A percentile compares a stretch with the other conserved stretches of the same genome.
Conservation (phyloP, 2,113 vertebrate genomes). For the Coreoperca whiteheadi region DNA sequence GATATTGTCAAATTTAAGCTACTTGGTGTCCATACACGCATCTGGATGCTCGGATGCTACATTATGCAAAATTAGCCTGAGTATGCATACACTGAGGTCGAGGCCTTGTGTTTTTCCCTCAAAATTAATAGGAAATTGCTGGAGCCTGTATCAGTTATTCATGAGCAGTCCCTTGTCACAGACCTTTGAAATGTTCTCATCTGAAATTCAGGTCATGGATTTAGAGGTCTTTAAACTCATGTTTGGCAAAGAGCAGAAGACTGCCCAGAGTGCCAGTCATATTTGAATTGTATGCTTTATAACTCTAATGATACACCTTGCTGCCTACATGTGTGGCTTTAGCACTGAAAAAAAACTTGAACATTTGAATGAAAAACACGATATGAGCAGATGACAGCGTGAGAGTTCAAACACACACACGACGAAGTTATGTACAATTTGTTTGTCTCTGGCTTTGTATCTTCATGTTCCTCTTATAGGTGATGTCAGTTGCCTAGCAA, state of each 20-base stretch:
- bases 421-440: constrained; percentile 67
- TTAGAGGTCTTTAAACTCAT: constrained; percentile 34
- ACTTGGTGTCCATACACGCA: background rate
- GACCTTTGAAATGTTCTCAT: constrained; percentile 24
- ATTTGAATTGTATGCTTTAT: constrained; percentile 28
- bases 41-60: background rate
- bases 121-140: constrained; percentile 32
- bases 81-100: background rate
- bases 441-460: constrained; percentile 86
- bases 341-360: background rate
- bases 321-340: constrained; percentile 14
- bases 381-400: constrained; percentile 23
- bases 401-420: constrained; percentile 13
- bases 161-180: constrained; percentile 38
- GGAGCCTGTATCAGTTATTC: constrained; percentile 41
- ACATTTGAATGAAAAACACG: constrained; percentile 17
- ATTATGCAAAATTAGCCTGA: constrained; percentile 9
- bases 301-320: constrained; percentile 35
- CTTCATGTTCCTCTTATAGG: constrained; percentile 86
- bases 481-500: constrained; percentile 89
- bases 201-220: constrained; percentile 47
- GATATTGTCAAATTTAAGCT: constrained; percentile 28
- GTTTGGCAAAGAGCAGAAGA: constrained; percentile 22
- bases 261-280: constrained; percentile 2
- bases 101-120: constrained; percentile 10